Conservation (phyloP, 1,140 invertebrate genomes). For the Berghia stephanieae region DNA sequence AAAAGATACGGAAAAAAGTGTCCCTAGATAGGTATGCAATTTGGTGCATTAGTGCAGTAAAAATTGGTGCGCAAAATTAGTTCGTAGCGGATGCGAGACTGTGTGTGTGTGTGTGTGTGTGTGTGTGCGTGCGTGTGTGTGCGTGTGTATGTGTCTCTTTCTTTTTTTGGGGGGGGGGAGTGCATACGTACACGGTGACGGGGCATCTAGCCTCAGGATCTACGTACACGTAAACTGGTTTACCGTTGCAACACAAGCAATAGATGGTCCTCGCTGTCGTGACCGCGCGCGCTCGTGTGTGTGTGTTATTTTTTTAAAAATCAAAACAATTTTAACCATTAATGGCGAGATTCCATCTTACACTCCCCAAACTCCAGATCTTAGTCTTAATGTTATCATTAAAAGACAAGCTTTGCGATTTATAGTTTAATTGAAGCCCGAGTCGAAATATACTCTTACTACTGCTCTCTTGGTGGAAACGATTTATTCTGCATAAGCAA, state of each 20-base stretch:
- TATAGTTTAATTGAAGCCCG: too few relatives aligned
- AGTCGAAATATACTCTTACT: too few relatives aligned
- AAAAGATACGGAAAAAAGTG: too few relatives aligned
- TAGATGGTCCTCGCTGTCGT: not conserved
- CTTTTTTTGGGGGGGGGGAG: too few relatives aligned
- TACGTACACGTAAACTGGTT: not conserved
- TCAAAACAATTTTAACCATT: not conserved
- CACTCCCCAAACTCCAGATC: too few relatives aligned
- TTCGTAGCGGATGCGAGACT: not conserved
- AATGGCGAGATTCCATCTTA: too few relatives aligned
- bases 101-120: constrained; percentile 13
- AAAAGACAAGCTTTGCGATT: too few relatives aligned
- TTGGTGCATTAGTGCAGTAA: too few relatives aligned
- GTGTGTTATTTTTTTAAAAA: not conserved
- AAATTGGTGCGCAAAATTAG: too few relatives aligned
- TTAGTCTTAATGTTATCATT: too few relatives aligned
- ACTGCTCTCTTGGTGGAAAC: too few relatives aligned
- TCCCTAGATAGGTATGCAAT: too few relatives aligned
- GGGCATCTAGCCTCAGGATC: not conserved
- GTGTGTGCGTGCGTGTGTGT: not conserved
- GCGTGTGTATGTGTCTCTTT: not conserved
- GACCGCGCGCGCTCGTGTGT: not conserved
- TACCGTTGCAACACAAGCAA: not conserved
- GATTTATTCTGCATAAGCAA: not conserved
- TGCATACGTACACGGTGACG: not conserved